Base-by-base conservation (phyloP, 2,113 vertebrate species). In the Antechinus stuartii region DNA sequence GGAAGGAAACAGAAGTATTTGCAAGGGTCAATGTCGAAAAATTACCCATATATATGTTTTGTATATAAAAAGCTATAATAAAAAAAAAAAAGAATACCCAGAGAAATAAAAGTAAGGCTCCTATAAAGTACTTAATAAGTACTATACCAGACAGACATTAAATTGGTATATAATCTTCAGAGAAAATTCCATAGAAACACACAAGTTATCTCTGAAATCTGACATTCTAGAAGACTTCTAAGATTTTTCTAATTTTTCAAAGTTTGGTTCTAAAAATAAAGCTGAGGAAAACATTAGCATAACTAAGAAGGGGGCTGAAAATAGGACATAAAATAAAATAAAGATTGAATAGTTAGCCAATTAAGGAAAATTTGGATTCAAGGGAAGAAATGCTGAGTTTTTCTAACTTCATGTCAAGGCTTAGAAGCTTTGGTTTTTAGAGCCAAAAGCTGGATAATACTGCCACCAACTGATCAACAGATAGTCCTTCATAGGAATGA, bases 391-490 rank as follows among this genome's bases (percentile, higher is more conserved):
- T 6, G 19, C 0, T 3, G 24, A 35, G 8, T 16, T 35, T 55
- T 89, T n/a, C 24, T 30, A 92, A 47, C 19, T 53, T 7, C 19
- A 47, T n/a, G 5, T 6, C 25, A 27, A 24, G 6, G 0, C 2
- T 23, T 5, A 35, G 0, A 23, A 42, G 8, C 30, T 0, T 9
- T 3, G 7, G 1, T 11, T 57, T 91, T 30, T 1, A 50, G 8
- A 57, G 3, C 42, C 22, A 68, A 25, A 2, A 92, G 3, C 10
- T 68, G 96, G 52, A 35, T 84, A 47, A 94, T 19, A 93, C 92
- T 97, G 98, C 98, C 98, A 97, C 97, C 98, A 92, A 91, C 92
- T 76, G 98, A 98, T 94, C 12, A 94, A 68, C 0, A 89, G n/a
- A 24, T 0, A n/a, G 35, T 93, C 68, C 91, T 55, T 90, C 95